Percentiles rank a stretch among this genome's conserved stretches.
These are phyloP conservation scores for Taenioides sp. DNA, from an alignment of 2,797 vertebrate species.

Conservation along the genomic window DNA sequence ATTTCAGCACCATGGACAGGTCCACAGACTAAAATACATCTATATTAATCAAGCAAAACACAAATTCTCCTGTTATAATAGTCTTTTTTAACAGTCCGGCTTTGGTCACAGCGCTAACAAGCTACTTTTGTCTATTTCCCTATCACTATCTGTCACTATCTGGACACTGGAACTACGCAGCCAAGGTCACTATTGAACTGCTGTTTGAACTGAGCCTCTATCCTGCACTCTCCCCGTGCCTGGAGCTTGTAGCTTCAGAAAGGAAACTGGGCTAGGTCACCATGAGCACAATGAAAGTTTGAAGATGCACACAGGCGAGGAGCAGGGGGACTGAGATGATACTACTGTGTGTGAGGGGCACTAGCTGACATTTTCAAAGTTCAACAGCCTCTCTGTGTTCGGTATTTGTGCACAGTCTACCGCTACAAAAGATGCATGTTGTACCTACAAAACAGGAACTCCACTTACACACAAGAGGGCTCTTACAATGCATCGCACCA, in stretches of 20 bases:
- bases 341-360: constrained; percentile 57
- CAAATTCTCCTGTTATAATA: no score
- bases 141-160: constrained; percentile 18
- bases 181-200: constrained; percentile 34
- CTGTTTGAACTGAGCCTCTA: constrained; percentile 39
- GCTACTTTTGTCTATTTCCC: background rate
- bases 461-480: constrained; percentile 18
- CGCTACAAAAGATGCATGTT: constrained; percentile 66
- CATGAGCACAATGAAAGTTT: constrained; percentile 49
- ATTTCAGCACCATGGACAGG: constrained; percentile 45
- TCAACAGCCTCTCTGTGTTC: constrained; percentile 75
- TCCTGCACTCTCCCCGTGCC: constrained; percentile 22
- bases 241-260: constrained; percentile 47
- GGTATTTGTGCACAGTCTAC: constrained; percentile 70
- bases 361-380: constrained; percentile 77
- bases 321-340: constrained; percentile 54
- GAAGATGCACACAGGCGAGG: constrained; percentile 33
- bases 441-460: constrained; percentile 57
- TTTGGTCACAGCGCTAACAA: constrained; percentile 10
- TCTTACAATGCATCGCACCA: constrained; percentile 10
- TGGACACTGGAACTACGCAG: constrained; percentile 16
- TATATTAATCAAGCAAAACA: constrained; percentile 2
- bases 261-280: constrained; percentile 65
- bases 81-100: background rate
- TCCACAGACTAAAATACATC: background rate